Evolutionary conservation across 2,797 vertebrate species (phyloP), one percentile per base, ranked within the genome.

Genomic region (Sebastes steindachneri): DNA sequence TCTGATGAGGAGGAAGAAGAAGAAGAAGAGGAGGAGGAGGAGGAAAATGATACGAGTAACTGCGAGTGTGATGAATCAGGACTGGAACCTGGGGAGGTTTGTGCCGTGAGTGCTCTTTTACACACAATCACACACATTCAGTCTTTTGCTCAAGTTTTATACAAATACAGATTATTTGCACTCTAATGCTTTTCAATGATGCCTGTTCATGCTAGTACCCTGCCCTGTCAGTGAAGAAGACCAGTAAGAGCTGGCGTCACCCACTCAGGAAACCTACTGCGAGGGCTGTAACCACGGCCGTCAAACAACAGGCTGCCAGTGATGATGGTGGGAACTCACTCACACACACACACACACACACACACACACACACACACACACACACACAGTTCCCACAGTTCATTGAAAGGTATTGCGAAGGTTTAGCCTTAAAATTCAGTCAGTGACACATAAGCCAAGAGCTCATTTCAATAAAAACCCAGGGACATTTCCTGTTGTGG

Each of bases 221-320:
- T 64, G 83, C 90, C 31, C 86, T 95, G 82, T 88, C 92, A 63
- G 88, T 86, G 65, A 97, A 94, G 89, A 97, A 95, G 93, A 94
- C 96, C 28, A 92, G 95, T 60, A 99, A 98, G 94, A 99, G 97
- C 90, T 97, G 97, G 97, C 96, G 97, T 68, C 97, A 98, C 93
- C 98, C 98, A 10, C 92, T 99, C 70, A 97, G 96, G 93, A 99
- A 97, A 86, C 97, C 97, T 21, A 97, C 97, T 5, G 94, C 96
- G 62, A 96, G 98, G 86, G 98, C 98, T 62, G 97, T 97, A 57
- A 96, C 98, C 92, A 98, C 96, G 23, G 91, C 97, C 31, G 97
- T 99, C 83, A 99, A 99, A 89, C 97, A 97, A 69, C 97, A 99
- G 88, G 87, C 93, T 57, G 73, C 87, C 80, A 98, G 96, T 75